Percentiles rank a stretch among this genome's conserved stretches.
These are phyloP conservation scores for Pyralis farinalis DNA, from an alignment of 2,888 invertebrate species.

Conservation along the genomic window DNA sequence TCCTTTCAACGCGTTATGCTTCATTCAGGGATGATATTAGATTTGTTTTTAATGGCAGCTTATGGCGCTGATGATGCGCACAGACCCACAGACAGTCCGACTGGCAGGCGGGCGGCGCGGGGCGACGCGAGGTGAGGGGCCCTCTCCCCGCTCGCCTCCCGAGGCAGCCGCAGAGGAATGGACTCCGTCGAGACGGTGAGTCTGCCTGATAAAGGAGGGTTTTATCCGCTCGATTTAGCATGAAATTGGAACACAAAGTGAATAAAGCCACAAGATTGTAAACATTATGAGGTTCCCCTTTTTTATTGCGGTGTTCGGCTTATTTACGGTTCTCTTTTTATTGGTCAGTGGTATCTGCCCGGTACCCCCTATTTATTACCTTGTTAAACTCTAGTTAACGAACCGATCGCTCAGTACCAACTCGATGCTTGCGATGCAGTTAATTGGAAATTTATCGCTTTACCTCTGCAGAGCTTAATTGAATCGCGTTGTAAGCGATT, in stretches of 20 bases:
- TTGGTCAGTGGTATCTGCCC: conserved; percentile 60
- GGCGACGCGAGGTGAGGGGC: conserved; percentile 17
- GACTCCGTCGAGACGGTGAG: conserved; percentile 63
- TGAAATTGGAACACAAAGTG: conserved; percentile 81
- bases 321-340: conserved; percentile 77
- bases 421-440: conserved; percentile 49
- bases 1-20: conserved; percentile 56
- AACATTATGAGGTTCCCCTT: conserved; percentile 77
- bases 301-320: conserved; percentile 72
- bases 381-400: conserved; percentile 79
- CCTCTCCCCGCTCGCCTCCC: conserved; percentile 10
- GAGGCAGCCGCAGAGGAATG: conserved; percentile 17
- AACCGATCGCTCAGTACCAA: conserved; percentile 60
- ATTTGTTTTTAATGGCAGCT: conserved; percentile 63
- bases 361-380: conserved; percentile 70
- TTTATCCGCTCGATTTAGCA: conserved; percentile 80
- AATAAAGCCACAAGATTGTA: conserved; percentile 81
- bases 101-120: conserved; percentile 12
- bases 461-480: conserved; percentile 57
- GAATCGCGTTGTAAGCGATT: conserved; percentile 55
- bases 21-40: conserved; percentile 63
- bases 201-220: conserved; percentile 77
- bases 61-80: conserved; percentile 25
- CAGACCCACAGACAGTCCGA: conserved; percentile 28
- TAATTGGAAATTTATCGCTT: conserved; percentile 72